Percentiles rank a stretch among this genome's conserved stretches.
These are phyloP conservation scores for Sminthopsis crassicaudata DNA, from an alignment of 2,113 vertebrate genomes.

Conservation along the genomic window DNA sequence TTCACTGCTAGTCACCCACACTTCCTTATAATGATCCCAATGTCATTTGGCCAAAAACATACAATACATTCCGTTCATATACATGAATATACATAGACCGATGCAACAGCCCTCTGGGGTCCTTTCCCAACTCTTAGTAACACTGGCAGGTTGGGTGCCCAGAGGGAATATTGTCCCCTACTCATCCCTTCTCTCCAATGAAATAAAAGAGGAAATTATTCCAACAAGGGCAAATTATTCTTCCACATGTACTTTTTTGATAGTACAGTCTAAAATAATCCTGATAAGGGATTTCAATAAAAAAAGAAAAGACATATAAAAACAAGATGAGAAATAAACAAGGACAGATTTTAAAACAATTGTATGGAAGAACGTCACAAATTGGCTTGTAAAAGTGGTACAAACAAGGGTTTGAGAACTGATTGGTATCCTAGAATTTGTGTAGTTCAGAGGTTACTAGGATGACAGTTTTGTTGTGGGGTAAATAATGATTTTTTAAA, in stretches of 20 bases:
- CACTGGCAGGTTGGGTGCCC: neutral
- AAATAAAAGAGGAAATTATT: neutral
- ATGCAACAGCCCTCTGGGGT: neutral
- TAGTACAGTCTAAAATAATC: neutral
- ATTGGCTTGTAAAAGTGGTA: neutral
- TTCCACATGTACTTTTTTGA: neutral
- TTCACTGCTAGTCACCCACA: constrained; percentile 1
- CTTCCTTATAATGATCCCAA: constrained; percentile 25
- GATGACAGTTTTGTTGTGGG: too few relatives aligned
- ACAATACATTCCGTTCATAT: neutral
- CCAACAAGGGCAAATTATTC: neutral
- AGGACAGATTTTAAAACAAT: neutral
- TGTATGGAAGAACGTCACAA: neutral
- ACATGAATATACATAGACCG: neutral
- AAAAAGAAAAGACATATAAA: neutral
- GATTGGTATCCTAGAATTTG: neutral
- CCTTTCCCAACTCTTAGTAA: neutral
- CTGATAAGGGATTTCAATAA: neutral
- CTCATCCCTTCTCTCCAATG: neutral
- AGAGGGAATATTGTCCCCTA: neutral
- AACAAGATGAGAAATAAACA: neutral
- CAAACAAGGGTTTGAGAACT: neutral
- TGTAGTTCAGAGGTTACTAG: too few relatives aligned
- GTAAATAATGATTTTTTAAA: too few relatives aligned
- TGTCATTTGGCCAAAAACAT: constrained; percentile 20